Base-by-base conservation (phyloP, 2,113 vertebrate genomes). In the Eublepharis macularius region DNA sequence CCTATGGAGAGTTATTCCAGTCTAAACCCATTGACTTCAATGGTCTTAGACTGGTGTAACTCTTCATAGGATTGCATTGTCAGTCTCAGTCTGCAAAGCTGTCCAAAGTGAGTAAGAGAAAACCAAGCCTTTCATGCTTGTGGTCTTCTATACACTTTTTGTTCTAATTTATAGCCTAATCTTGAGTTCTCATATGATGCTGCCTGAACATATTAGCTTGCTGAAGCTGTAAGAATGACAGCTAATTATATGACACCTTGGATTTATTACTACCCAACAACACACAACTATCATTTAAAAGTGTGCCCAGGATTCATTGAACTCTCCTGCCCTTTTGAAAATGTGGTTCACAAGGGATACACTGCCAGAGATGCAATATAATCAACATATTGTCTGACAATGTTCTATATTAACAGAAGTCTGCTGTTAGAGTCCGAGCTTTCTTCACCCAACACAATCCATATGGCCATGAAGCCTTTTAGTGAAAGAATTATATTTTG, bases 201-300 rank as follows among this genome's bases (percentile, higher is more conserved):
- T 68, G 4, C 63, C 6, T 36, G 9, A 49, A 81, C 6, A 51
- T 36, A 81, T 70, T 70, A 19, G 14, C 21, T 69, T 73, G 63
- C 70, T 5, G 36, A 47, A 47, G 41, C 57, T 57, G 43, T 49
- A 11, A 63, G 16, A 47, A 39, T 47, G 49, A 39, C 45, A 81
- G 47, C 80, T 75, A 63, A 34, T 83, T 65, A 65, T 65, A n/a
- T 14, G 39, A 82, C 6, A 84, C 14, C 21, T 21, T n/a, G 1
- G 2, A 43, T 19, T 82, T 81, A 68, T 13, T 43, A 1, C 49
- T 4, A 26, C 68, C 80, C 1, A 81, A 77, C 70, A 80, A 14
- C 6, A 83, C 39, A 6, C 11, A 92, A 82, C 2, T 77, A 8
- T 41, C 63, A 75, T 81, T 87, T 89, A 69, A 86, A 91, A 47